Percentiles rank a stretch among this genome's conserved stretches.
Evolutionary conservation across 2,888 invertebrate species (phyloP).

Genomic region (Stenolophus ochropezus): DNA sequence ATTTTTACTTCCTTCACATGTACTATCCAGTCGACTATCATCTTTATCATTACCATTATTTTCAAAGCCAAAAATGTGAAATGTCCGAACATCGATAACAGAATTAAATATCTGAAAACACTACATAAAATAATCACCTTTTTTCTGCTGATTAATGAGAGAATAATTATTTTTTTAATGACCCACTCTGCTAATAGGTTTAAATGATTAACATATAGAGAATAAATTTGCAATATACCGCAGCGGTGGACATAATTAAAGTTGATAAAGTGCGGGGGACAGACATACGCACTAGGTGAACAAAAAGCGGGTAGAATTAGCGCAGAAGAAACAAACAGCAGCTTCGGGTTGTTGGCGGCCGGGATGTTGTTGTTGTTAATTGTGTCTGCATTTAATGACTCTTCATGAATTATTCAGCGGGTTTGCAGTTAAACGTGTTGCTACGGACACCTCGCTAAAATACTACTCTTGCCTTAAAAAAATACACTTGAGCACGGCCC

Average conservation of each 20-base stretch:
- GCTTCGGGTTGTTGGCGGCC: conserved; percentile 26
- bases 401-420: conserved; percentile 56
- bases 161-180: too few relatives aligned
- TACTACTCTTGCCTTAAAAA: conserved; percentile 46
- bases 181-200: too few relatives aligned
- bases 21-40: too few relatives aligned
- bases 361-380: conserved; percentile 54
- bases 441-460: conserved; percentile 54
- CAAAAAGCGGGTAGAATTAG: conserved; percentile 18
- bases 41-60: too few relatives aligned
- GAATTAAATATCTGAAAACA: too few relatives aligned
- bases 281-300: background rate
- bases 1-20: too few relatives aligned
- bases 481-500: background rate
- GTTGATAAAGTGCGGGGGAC: conserved; percentile 20
- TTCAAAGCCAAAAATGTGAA: too few relatives aligned
- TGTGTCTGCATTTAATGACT: conserved; percentile 59
- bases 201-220: background rate
- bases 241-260: conserved; percentile 12
- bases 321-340: conserved; percentile 23
- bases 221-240: conserved; percentile 14
- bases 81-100: too few relatives aligned
- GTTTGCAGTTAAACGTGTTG: conserved; percentile 53
- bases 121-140: too few relatives aligned
- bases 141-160: too few relatives aligned